Evolutionary conservation across 2,888 invertebrate genomes (phyloP), one percentile per base, ranked within the genome.

Genomic region (Danaus chrysippus): DNA sequence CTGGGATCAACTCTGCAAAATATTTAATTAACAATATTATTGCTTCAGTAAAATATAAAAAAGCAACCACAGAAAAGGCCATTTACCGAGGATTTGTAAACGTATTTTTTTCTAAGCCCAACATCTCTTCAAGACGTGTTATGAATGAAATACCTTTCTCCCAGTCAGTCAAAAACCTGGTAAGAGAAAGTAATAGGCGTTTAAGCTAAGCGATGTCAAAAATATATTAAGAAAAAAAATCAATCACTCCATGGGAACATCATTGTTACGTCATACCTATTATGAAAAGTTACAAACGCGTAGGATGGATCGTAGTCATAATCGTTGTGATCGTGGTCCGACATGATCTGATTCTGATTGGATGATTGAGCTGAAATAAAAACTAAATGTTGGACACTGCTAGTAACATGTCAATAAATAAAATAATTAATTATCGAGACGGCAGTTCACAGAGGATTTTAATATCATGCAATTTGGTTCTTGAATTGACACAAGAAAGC

Each of bases 211-310:
- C 46, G 12, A 61, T 58, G 53, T 54, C 10, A 54, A n/a, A 62
- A 61, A 52, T 46, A 54, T 58, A 52, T n/a, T 34, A 3, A 34
- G 23, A 34, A 34, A 34, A 34, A 15, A 42, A 42, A 12, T 10
- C 34, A n/a, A 19, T 46, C 34, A 49, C 17, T 19, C 43, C 49
- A 17, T 49, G 10, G 13, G 53, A 10, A 43, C 13, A 43, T 15
- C 42, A 44, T 46, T 56, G 13, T n/a, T 49, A 49, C 3, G 42
- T 55, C 49, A 56, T 70, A 95, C 94, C 93, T 93, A 76, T 95
- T 93, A 77, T 94, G 94, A 67, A 97, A 94, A 70, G 93, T 92
- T 65, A 97, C 94, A 81, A 95, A 96, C 2, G 96, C 94, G 76
- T 94, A 95, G 70, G 95, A 95, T 17, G 95, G 93, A 76, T 96